Evolutionary conservation across 2,888 invertebrate genomes (phyloP), one percentile per base, ranked within the genome.

Genomic region (Hololepta plana): DNA sequence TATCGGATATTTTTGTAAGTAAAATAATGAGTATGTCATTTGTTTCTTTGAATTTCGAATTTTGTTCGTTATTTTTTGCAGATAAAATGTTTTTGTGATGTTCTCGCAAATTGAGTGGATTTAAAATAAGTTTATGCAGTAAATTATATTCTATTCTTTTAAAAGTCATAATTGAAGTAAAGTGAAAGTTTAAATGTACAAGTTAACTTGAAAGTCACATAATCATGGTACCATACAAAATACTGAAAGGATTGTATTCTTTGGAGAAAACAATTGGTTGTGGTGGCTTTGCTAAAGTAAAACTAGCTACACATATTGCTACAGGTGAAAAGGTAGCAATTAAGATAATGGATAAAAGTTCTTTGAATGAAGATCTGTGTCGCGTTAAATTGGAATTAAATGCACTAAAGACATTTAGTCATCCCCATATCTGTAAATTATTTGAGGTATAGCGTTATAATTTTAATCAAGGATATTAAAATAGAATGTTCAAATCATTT

Each of bases 271-370:
- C 74, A 2, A 71, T 76, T 42, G 76, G 75, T 13, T 60, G 64
- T 51, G 77, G 80, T 32, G 81, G 81, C 24, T 81, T 82, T 51
- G 80, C 76, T 4, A 81, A 80, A 61, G 81, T 82, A 6, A 76
- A 79, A 46, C 55, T 77, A 26, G 80, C 72, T 5, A 76, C 71
- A 7, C 82, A 84, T 53, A 43, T 70, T 27, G 60, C 72, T n/a
- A 80, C 80, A 24, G 76, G 75, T 16, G 76, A 80, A 46, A 75
- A 74, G 51, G 80, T 80, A 26, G 82, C 82, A 22, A 68, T 82
- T 32, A 82, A 82, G 55, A 76, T 81, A 27, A 77, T 84, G 69
- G 72, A 80, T 42, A 82, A 82, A 52, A 55, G 57, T 24, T 54
- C 61, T 23, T 51, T 82, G 26, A 77, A 77, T 28, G 72, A 72